Conservation (phyloP, 1,140 invertebrate genomes). For the Palaemon carinicauda region DNA sequence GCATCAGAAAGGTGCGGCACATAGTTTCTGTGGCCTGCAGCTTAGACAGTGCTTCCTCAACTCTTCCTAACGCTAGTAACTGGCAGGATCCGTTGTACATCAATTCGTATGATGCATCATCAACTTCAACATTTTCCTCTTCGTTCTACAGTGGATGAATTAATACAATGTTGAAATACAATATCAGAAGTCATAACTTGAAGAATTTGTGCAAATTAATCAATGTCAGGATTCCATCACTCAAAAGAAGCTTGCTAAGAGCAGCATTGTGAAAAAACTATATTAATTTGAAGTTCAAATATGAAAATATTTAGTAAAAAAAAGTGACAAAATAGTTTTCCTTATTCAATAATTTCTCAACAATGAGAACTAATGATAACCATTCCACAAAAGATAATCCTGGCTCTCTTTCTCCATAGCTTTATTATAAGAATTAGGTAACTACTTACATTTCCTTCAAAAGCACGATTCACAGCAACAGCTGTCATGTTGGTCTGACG, state of each 20-base stretch:
- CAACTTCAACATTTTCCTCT: not conserved
- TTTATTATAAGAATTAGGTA: not conserved
- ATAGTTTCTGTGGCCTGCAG: slow-evolving; percentile 83
- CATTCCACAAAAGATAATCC: not conserved
- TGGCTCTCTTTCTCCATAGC: not conserved
- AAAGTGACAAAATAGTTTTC: too few relatives aligned
- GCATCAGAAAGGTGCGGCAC: slow-evolving; percentile 78
- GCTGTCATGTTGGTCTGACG: slow-evolving; percentile 91
- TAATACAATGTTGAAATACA: not conserved
- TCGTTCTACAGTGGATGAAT: not conserved
- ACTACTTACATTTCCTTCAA: slow-evolving; percentile 63
- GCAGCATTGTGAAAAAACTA: not conserved
- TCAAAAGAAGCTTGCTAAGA: too few relatives aligned
- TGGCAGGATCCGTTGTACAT: slow-evolving; percentile 89
- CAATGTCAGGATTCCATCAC: too few relatives aligned
- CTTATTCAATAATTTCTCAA: not conserved
- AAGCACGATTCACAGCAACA: slow-evolving; percentile 81
- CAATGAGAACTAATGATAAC: not conserved
- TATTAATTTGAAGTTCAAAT: too few relatives aligned
- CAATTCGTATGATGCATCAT: slow-evolving; percentile 80
- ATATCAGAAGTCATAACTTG: not conserved
- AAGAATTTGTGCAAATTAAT: too few relatives aligned
- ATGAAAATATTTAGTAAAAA: not conserved
- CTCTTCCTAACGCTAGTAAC: slow-evolving; percentile 76
- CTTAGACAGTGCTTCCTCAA: slow-evolving; percentile 81